Base-by-base conservation (phyloP, 2,113 vertebrate species). In the Meleagris gallopavo region DNA sequence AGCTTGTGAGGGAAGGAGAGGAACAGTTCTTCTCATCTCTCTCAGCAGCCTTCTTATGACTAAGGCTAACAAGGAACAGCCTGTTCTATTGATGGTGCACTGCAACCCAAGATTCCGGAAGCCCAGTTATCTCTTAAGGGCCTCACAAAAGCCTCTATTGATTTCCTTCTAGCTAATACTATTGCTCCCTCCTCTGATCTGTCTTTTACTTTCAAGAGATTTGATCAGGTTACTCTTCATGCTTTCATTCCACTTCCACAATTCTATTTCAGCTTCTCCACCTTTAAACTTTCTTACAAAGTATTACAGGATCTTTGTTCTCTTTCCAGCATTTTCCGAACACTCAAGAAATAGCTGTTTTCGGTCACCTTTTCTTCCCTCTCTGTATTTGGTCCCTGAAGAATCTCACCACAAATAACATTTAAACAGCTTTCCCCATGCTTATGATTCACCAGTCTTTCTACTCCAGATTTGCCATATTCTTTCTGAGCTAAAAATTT, bases 401-500 rank as follows among this genome's bases (percentile, higher is more conserved):
- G 61, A 48, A 84, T 89, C 70, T 82, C 54, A 61, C 57, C 74
- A 84, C 25, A 89, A 86, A 89, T 81, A 90, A 24, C 40, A 61
- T 54, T 72, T 75, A 6, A 40, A 41, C 80, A 88, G 18, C 88
- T 75, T 90, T 92, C 77, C 67, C 43, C 52, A 40, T 84, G 34
- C 57, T 69, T 64, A 54, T 92, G 89, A 96, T 72, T 95, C 95
- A 95, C 54, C 80, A 84, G 27, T 50, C 57, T 82, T 90, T 84
- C 90, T 82, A 65, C 80, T 92, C 86, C 40, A 75, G 50, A 50
- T 50, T 41, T 83, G 50, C 60, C 69, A 32, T 48, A 40, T 27
- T 65, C 50, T 74, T 86, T 38, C 45, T 36, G 55, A 87, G 78
- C 0, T 2, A 79, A 79, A 79, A 83, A 75, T 65, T 43, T 71